phyloP scores from a whole-genome alignment of 2,797 vertebrate species.

The Tachyglossus aculeatus region DNA sequence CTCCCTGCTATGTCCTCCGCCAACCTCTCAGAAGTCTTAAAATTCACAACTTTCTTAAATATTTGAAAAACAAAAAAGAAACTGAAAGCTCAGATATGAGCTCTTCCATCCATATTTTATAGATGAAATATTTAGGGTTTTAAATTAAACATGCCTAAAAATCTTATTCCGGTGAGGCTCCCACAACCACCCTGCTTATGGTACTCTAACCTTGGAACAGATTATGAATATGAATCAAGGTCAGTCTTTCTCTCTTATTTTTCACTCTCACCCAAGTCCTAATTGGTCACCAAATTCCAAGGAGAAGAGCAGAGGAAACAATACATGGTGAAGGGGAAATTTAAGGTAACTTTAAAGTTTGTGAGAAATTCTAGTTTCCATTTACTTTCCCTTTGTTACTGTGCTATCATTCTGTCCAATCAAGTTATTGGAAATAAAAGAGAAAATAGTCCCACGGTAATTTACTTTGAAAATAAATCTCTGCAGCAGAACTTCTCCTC shows the following conservation, averaged over 20 bases:
- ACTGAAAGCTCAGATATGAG: slow-evolving; percentile 29
- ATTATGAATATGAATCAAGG: slow-evolving; percentile 53
- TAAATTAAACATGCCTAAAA: slow-evolving; percentile 55
- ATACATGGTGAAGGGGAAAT: not conserved
- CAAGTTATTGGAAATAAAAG: not conserved
- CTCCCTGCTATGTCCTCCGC: slow-evolving; percentile 7
- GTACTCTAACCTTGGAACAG: slow-evolving; percentile 44
- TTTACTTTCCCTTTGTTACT: not conserved
- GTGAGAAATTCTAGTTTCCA: slow-evolving; percentile 5
- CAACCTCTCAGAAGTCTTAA: slow-evolving; percentile 34
- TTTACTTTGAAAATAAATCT: too few relatives aligned
- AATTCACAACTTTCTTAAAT: slow-evolving; percentile 34
- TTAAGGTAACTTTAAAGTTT: slow-evolving; percentile 7
- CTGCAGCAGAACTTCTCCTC: too few relatives aligned
- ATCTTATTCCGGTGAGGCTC: slow-evolving; percentile 43
- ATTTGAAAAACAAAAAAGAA: slow-evolving; percentile 42
- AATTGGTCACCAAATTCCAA: slow-evolving; percentile 27
- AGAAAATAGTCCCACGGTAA: too few relatives aligned
- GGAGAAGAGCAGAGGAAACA: slow-evolving; percentile 8
- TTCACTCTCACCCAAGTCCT: slow-evolving; percentile 24
- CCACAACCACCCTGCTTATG: slow-evolving; percentile 41
- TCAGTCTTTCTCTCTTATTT: slow-evolving; percentile 21
- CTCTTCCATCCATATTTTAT: slow-evolving; percentile 37
- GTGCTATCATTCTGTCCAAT: slow-evolving; percentile 6
- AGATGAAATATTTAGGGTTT: slow-evolving; percentile 57